Evolutionary conservation across 2,113 vertebrate species (phyloP), one percentile per base, ranked within the genome.

Genomic region (Crypturellus undulatus): DNA sequence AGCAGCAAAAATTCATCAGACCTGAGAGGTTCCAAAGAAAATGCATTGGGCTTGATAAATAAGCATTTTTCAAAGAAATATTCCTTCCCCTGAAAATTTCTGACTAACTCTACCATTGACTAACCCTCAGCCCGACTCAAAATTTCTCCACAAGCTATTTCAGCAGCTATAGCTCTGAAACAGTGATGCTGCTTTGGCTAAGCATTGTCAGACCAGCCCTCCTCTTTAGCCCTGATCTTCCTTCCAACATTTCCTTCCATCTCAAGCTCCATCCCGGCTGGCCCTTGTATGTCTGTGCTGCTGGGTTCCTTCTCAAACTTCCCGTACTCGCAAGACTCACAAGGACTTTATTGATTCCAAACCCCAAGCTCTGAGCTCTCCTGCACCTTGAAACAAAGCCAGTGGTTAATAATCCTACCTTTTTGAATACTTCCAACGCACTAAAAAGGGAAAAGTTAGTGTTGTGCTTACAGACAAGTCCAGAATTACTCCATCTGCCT

Each of bases 351-450:
- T 56, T 82, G 51, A 8, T 5, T 9, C 18, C 80, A 12, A 8
- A 58, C 52, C 65, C 42, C 0, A 16, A 90, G 69, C 65, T 2
- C 28, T 0, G 1, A 7, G 38, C 7, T 16, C 79, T 38, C 64
- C 67, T 2, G 30, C 68, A 24, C 56, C 16, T 13, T 3, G 19
- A 67, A 54, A 63, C 54, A 32, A 59, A 67, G 25, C 0, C 1
- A 2, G 20, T n/a, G 34, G 2, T 0, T 0, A 9, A 1, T 0
- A 24, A 52, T 52, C 38, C 76, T 15, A 51, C 42, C 83, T 80
- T 40, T 19, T 34, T 42, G 17, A 28, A 76, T 60, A 9, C 63
- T 76, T 38, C 24, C 4, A 62, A 67, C 3, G 0, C 3, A 24
- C 32, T 12, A 26, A 79, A 54, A 69, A 1, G 34, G 13, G 16